phyloP scores from a whole-genome alignment of 1,140 invertebrate species.

The Drosophila lacteicornis region DNA sequence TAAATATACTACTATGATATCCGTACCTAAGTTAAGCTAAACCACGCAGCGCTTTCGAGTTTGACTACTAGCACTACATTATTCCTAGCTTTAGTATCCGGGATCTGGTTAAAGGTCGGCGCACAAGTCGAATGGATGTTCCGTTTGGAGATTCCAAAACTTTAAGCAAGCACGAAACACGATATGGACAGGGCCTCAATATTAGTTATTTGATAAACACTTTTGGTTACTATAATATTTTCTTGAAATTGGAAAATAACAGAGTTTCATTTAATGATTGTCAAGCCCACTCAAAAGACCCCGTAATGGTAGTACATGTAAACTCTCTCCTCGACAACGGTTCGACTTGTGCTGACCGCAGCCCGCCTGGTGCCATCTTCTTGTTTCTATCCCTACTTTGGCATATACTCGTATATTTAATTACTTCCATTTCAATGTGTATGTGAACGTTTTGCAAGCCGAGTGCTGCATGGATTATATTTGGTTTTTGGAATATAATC shows the following conservation, averaged over 20 bases:
- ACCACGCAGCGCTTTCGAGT: conserved; percentile 69
- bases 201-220: too few relatives aligned
- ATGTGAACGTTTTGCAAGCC: conserved; percentile 74
- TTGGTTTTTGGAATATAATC: conserved; percentile 72
- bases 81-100: conserved; percentile 24
- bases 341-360: conserved; percentile 48
- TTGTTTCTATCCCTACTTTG: conserved; percentile 51
- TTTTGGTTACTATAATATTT: too few relatives aligned
- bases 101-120: neutral
- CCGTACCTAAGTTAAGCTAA: conserved; percentile 62
- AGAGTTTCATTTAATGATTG: too few relatives aligned
- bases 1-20: conserved; percentile 35
- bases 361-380: conserved; percentile 39
- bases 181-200: too few relatives aligned
- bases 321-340: neutral
- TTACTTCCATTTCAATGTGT: conserved; percentile 66
- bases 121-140: conserved; percentile 14
- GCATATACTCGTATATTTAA: conserved; percentile 32
- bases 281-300: too few relatives aligned
- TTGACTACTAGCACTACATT: conserved; percentile 69
- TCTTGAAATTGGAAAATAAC: too few relatives aligned
- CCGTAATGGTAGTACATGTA: neutral
- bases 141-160: neutral
- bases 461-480: conserved; percentile 78
- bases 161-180: neutral